Percentiles rank a stretch among this genome's conserved stretches.
phyloP scores from a whole-genome alignment of 2,888 invertebrate genomes.

The Nomada hirtipes region DNA sequence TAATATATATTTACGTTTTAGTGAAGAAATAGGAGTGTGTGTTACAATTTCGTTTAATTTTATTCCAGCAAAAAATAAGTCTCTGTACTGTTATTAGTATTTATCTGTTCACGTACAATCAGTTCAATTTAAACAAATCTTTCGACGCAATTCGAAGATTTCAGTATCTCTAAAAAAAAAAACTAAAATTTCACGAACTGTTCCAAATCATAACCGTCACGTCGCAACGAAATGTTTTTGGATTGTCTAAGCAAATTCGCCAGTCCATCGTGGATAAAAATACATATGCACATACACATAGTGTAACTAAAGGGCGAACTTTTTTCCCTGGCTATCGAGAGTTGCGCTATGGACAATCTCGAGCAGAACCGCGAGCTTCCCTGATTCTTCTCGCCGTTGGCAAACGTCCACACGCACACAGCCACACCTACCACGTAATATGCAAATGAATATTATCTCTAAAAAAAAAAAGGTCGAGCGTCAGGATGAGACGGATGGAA shows the following conservation, averaged over 20 bases:
- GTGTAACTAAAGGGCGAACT: conserved; percentile 43
- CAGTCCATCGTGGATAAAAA: conserved; percentile 13
- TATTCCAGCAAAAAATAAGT: too few relatives aligned
- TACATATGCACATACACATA: background rate
- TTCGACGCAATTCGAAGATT: too few relatives aligned
- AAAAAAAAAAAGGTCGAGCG: conserved; percentile 40
- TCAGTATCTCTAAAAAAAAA: too few relatives aligned
- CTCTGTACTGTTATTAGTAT: too few relatives aligned
- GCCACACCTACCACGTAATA: conserved; percentile 69
- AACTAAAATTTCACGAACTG: too few relatives aligned
- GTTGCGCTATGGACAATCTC: conserved; percentile 60
- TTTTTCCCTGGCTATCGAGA: conserved; percentile 46
- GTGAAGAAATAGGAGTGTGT: too few relatives aligned
- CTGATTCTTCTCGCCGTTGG: conserved; percentile 70
- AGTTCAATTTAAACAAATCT: too few relatives aligned
- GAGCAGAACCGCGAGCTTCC: conserved; percentile 46
- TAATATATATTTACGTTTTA: too few relatives aligned
- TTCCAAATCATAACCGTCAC: conserved; percentile 13
- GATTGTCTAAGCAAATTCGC: conserved; percentile 18
- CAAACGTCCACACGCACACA: conserved; percentile 73
- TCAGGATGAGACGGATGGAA: conserved; percentile 34
- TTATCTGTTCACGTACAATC: too few relatives aligned
- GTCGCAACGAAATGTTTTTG: conserved; percentile 5
- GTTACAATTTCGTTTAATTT: too few relatives aligned
- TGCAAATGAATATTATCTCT: conserved; percentile 74